Percentiles rank a stretch among this genome's conserved stretches.
These are phyloP conservation scores for Amphimallon solstitiale DNA, from an alignment of 2,888 invertebrate species.

Conservation along the genomic window DNA sequence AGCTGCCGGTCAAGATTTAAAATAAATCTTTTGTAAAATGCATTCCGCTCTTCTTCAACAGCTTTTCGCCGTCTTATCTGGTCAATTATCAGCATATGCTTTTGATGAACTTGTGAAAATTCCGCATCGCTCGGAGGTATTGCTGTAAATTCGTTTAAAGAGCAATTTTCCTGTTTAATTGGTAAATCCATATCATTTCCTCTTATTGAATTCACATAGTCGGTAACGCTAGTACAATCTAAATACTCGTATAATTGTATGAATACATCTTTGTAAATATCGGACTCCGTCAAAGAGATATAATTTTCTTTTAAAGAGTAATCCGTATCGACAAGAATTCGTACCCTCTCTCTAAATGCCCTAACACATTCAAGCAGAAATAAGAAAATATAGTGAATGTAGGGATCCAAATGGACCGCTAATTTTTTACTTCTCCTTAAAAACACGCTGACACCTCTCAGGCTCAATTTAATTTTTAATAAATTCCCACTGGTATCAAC, in stretches of 20 bases:
- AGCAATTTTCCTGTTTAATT: not conserved
- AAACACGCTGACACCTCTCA: slow-evolving; percentile 6
- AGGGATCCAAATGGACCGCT: not conserved
- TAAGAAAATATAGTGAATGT: slow-evolving; percentile 12
- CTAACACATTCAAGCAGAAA: slow-evolving; percentile 14
- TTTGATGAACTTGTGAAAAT: not conserved
- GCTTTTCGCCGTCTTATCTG: not conserved
- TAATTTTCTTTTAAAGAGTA: slow-evolving; percentile 8
- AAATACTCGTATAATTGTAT: slow-evolving; percentile 24
- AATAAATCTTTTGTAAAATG: slow-evolving; percentile 7
- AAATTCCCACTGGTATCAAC: slow-evolving; percentile 5
- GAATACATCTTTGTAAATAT: slow-evolving; percentile 18
- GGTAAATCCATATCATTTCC: not conserved
- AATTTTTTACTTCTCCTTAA: slow-evolving; percentile 9
- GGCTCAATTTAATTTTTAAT: slow-evolving; percentile 7
- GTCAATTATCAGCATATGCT: slow-evolving; percentile 7
- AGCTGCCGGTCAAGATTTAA: not conserved
- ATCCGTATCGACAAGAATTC: not conserved
- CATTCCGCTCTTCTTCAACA: slow-evolving; percentile 12
- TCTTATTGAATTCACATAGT: not conserved
- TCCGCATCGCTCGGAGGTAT: not conserved
- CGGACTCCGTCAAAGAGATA: not conserved
- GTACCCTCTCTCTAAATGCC: slow-evolving; percentile 9
- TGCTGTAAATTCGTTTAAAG: not conserved
- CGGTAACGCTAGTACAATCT: slow-evolving; percentile 9